A percentile compares a stretch with the other conserved stretches of the same genome.
Evolutionary conservation across 2,113 vertebrate species (phyloP).

Genomic region (Heloderma charlesbogerti): DNA sequence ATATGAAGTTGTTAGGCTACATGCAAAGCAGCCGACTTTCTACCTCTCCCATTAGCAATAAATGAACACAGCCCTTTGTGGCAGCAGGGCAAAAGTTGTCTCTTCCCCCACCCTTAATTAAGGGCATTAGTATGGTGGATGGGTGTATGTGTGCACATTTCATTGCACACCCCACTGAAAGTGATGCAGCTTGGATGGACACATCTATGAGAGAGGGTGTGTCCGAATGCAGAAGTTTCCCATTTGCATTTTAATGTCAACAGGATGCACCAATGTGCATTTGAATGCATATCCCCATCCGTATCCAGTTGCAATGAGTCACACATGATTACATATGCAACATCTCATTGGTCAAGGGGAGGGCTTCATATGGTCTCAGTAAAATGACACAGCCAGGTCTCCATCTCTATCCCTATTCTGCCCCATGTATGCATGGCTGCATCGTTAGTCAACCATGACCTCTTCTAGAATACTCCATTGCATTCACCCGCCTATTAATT

Average conservation of each 20-base stretch:
- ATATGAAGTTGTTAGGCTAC: conserved; percentile 1
- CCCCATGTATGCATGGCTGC: background rate
- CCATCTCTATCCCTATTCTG: background rate
- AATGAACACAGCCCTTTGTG: background rate
- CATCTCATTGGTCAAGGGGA: background rate
- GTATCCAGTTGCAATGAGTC: background rate
- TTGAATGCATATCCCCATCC: background rate
- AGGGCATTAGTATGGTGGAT: background rate
- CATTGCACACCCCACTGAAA: background rate
- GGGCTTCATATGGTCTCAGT: background rate
- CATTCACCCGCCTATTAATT: too few relatives aligned
- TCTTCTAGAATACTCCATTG: background rate
- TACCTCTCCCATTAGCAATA: conserved; percentile 24
- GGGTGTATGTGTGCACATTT: background rate
- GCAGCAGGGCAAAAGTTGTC: background rate
- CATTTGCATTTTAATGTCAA: background rate
- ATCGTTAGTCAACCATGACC: background rate
- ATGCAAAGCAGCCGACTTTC: conserved; percentile 50
- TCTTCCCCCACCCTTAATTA: too few relatives aligned
- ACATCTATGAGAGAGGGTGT: background rate
- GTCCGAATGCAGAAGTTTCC: background rate
- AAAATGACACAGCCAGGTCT: background rate
- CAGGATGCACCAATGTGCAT: background rate
- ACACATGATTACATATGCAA: background rate
- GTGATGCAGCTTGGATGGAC: background rate